Conservation (phyloP, 1,140 invertebrate genomes). For the Cherax quadricarinatus region DNA sequence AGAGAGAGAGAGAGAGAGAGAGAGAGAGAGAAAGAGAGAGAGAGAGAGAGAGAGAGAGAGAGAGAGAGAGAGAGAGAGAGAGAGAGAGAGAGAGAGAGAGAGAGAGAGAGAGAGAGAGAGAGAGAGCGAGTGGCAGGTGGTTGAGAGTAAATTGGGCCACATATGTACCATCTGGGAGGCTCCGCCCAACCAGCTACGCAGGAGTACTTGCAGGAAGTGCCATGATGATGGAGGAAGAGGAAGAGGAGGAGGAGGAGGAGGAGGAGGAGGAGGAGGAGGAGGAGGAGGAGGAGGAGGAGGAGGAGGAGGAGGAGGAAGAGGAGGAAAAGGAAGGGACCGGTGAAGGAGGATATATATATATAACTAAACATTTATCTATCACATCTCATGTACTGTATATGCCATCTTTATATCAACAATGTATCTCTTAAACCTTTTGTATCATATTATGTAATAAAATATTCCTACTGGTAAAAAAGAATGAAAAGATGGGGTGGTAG, state of each 20-base stretch:
- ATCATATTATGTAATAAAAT: too few relatives aligned
- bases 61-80: not conserved
- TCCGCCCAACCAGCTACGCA: not conserved
- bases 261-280: not conserved
- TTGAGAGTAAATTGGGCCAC: not conserved
- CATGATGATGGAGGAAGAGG: not conserved
- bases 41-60: not conserved
- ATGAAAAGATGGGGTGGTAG: too few relatives aligned
- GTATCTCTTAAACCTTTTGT: too few relatives aligned
- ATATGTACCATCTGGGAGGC: not conserved
- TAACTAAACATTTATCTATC: too few relatives aligned
- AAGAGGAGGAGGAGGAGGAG: not conserved
- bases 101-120: not conserved
- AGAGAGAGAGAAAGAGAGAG: not conserved
- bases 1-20: not conserved
- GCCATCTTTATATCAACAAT: too few relatives aligned
- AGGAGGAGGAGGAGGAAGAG: not conserved
- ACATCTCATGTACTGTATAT: too few relatives aligned
- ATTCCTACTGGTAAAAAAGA: too few relatives aligned
- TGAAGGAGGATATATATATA: too few relatives aligned
- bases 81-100: not conserved
- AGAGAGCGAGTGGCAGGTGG: too few relatives aligned
- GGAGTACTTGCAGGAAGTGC: not conserved
- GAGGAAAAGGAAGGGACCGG: not conserved
- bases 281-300: not conserved